These are phyloP conservation scores for Scaptomyza graminum DNA, from an alignment of 1,140 invertebrate species.

Conservation along the genomic window DNA sequence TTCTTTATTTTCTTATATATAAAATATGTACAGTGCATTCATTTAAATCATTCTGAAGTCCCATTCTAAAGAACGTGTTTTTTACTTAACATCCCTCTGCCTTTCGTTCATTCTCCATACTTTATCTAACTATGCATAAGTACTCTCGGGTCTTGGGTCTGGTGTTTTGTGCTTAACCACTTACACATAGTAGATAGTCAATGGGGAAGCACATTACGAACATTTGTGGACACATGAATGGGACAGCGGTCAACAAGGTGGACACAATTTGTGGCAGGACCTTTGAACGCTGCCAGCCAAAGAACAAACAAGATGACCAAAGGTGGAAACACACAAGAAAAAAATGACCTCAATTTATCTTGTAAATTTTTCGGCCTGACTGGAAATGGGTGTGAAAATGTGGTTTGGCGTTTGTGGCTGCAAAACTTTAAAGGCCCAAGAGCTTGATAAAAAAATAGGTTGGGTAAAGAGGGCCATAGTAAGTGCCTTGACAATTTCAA, in stretches of 20 bases:
- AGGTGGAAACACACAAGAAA: constrained; percentile 54
- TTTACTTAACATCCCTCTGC: constrained; percentile 14
- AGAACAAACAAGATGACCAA: constrained; percentile 63
- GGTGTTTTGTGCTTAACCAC: constrained; percentile 62
- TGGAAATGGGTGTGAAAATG: constrained; percentile 6
- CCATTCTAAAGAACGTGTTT: constrained; percentile 6
- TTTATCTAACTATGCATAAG: constrained; percentile 9
- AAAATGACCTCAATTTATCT: constrained; percentile 84
- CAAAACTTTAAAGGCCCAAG: constrained; percentile 58
- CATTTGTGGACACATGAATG: constrained; percentile 67
- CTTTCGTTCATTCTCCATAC: background rate
- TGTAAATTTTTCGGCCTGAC: constrained; percentile 46
- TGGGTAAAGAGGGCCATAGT: background rate
- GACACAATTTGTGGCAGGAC: constrained; percentile 59
- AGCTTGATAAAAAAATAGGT: constrained; percentile 13
- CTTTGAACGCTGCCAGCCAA: constrained; percentile 33
- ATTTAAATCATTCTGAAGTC: constrained; percentile 29
- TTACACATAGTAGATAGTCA: constrained; percentile 69
- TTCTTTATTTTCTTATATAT: too few relatives aligned
- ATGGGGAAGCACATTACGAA: constrained; percentile 81
- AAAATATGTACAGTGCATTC: constrained; percentile 4
- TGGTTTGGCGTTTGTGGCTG: constrained; percentile 66
- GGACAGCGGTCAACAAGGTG: constrained; percentile 74
- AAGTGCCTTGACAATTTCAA: constrained; percentile 68
- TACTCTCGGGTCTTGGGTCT: constrained; percentile 24